Evolutionary conservation across 2,888 invertebrate genomes (phyloP), one percentile per base, ranked within the genome.

Genomic region (Barypeithes pellucidus): DNA sequence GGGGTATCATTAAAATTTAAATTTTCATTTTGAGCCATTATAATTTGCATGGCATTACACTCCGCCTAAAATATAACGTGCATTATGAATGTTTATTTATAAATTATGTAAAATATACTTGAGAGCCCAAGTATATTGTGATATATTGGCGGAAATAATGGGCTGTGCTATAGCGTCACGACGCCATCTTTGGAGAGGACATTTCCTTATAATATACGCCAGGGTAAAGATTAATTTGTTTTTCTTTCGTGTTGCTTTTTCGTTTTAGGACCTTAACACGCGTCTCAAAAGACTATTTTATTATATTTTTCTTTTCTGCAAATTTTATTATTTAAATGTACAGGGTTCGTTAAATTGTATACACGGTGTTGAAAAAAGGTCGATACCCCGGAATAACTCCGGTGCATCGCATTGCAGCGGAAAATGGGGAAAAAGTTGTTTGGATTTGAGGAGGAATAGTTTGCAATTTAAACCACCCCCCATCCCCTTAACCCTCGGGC

Each of bases 41-140:
- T 81, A 83, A 84, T 84, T 84, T 84, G 84, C 84, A 84, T 84
- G 80, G 79, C 82, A 82, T 83, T 83, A 82, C 81, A 80, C 70
- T 66, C 67, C 81, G 79, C 81, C 83, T 82, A 80, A 82, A 82
- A 83, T 84, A 84, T 82, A 84, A 84, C 83, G 83, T 84, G 83
- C 85, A 85, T 85, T 86, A 85, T 85, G 85, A 85, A 86, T 85
- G 85, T 85, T 85, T 86, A 85, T 85, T 86, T 85, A 85, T 85
- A 85, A 85, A 86, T 85, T 86, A 86, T 86, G 86, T 84, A 85
- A 85, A 86, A 82, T 81, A 82, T 81, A 82, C 82, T 82, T 81
- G 71, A 71, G 66, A 82, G 83, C 82, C 83, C 81, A 82, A 83
- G 81, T 82, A 80, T 83, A 83, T 82, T 82, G 84, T 82, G 82